phyloP scores from a whole-genome alignment of 2,113 vertebrate genomes.

The Phrynosoma blainvillii region DNA sequence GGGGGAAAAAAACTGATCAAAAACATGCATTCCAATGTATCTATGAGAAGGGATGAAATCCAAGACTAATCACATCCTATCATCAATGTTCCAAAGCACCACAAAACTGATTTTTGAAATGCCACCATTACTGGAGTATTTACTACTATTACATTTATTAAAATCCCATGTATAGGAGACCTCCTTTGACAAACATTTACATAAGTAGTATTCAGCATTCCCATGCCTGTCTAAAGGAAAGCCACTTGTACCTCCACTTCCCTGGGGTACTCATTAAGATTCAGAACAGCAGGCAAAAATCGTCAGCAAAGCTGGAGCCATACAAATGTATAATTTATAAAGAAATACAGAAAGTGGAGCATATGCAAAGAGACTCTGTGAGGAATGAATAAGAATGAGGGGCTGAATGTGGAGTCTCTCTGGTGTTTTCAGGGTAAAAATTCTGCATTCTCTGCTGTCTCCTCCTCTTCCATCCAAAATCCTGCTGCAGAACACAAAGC shows the following conservation, averaged over 20 bases:
- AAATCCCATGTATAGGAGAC: background rate
- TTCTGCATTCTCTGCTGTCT: background rate
- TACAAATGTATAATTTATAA: constrained; percentile 59
- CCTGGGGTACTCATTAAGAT: constrained; percentile 52
- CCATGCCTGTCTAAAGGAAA: constrained; percentile 39
- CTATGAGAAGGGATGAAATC: background rate
- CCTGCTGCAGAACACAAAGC: rapidly evolving
- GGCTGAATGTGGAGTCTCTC: background rate
- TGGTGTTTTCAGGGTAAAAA: background rate
- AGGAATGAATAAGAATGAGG: no score
- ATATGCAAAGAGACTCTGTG: constrained; percentile 2
- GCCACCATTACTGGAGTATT: background rate
- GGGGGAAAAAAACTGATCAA: background rate
- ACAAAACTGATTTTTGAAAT: rapidly evolving
- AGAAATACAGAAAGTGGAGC: constrained; percentile 53
- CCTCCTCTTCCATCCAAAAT: background rate
- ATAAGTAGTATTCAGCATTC: background rate
- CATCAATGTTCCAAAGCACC: background rate
- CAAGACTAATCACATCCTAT: background rate
- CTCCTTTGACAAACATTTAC: background rate
- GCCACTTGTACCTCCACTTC: constrained; percentile 40
- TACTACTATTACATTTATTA: background rate
- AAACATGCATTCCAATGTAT: background rate
- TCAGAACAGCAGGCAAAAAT: constrained; percentile 36
- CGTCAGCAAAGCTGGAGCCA: constrained; percentile 35